Conservation (phyloP, 2,888 invertebrate genomes). For the Chirona hameri region DNA sequence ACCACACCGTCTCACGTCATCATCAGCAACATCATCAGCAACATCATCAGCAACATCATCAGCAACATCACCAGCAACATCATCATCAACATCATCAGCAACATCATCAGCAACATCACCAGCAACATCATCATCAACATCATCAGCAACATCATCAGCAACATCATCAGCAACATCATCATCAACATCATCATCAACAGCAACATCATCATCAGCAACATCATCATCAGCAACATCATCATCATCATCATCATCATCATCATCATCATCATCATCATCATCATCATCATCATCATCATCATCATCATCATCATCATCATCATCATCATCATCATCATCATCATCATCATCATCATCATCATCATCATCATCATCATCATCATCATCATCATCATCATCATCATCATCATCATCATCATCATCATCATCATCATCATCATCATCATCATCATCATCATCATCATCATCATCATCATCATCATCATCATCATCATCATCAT, state of each 20-base stretch:
- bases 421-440: conserved; percentile 22
- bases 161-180: too few species aligned
- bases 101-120: too few species aligned
- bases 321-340: conserved; percentile 22
- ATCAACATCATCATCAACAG: too few species aligned
- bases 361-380: conserved; percentile 22
- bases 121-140: too few species aligned
- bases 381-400: conserved; percentile 22
- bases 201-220: too few species aligned
- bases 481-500: conserved; percentile 22
- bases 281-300: conserved; percentile 22
- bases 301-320: conserved; percentile 11
- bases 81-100: too few species aligned
- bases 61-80: too few species aligned
- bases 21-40: too few species aligned
- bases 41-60: too few species aligned
- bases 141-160: too few species aligned
- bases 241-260: conserved; percentile 22
- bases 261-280: conserved; percentile 22
- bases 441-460: conserved; percentile 22
- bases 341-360: conserved; percentile 12
- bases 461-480: conserved; percentile 22
- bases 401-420: conserved; percentile 22
- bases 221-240: too few species aligned
- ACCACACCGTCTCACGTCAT: too few species aligned